Evolutionary conservation across 2,888 invertebrate genomes (phyloP), one percentile per base, ranked within the genome.

Genomic region (Frankliniella intonsa): DNA sequence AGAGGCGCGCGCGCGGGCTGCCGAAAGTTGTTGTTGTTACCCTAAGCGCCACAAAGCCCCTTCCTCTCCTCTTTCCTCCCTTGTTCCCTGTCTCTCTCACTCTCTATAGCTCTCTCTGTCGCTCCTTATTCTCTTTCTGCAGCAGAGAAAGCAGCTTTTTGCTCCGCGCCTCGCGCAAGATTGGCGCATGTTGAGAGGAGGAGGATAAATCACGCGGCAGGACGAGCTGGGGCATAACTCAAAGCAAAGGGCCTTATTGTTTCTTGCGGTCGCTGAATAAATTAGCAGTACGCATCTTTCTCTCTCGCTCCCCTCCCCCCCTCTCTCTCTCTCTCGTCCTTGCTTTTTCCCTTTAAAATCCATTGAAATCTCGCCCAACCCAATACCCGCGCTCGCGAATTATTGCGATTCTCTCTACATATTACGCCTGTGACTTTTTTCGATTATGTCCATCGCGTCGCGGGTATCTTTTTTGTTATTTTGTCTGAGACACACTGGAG

Each of bases 291-390:
- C 38, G 38, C n/a, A 69, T 25, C 22, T 25, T 76, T 22, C 69
- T 76, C 69, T n/a, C 22, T 11, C 69, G 19, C 8, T 38, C 22
- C 25, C 22, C 69, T 22, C 69, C 22, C 22, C 22, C 22, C 69
- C 69, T 50, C 81, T 81, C 80, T 80, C 81, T 62, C 80, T 81
- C 55, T 80, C 82, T 82, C 81, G 49, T 81, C 69, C 65, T 81
- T 65, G n/a, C 80, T 65, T 80, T 80, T 38, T 80, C 81, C 50
- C 83, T 83, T 38, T 38, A 5, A 38, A 38, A 38, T 5, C 3
- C 38, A 2, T 38, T 38, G 38, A 38, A 38, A 38, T 38, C 38
- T 38, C 38, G 3, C 38, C 38, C 5, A 2, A 2, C 38, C 38
- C 38, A 3, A 3, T 5, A 38, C 5, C 38, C 38, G 38, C 38